Base-by-base conservation (phyloP, 1,140 invertebrate genomes). In the Meloidogyne floridensis region DNA sequence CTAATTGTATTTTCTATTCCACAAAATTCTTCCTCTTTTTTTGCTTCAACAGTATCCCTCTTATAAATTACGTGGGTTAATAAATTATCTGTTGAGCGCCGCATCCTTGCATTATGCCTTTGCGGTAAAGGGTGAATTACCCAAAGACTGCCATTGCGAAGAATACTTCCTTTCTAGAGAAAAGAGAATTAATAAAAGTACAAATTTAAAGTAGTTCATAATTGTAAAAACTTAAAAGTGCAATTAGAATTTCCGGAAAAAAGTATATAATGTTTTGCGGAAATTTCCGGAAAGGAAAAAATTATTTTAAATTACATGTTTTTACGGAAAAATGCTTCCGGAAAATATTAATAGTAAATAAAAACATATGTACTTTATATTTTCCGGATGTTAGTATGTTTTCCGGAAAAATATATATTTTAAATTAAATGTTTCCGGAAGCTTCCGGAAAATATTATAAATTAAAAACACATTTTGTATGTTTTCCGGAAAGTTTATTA, bases 71-170 rank as follows among this genome's bases (percentile, higher is more conserved):
- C 82, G 72, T 89, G 88, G 70, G 86, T 87, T 10, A 73, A 78
- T 42, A 84, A 85, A n/a, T 54, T 20, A 51, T 51, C 77, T 18
- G 87, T 72, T 11, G 87, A 85, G 0, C 88, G 74, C 56, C 77
- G 77, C 69, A 71, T 72, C 54, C 88, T 59, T 56, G 77, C 77
- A 18, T 79, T 80, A 80, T 89, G 89, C 15, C 77, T 70, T 59
- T 90, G 88, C 1, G 89, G 88, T 15, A 90, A 84, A 2, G 88
- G 88, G 75, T 89, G 88, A 32, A 89, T 83, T 6, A 89, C 89
- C 65, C 85, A 84, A 32, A 87, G 83, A 9, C 83, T 84, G 20
- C 85, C 80, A 13, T 81, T 73, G 13, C 82, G 82, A 20, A 89
- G 78, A 56, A 89, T 88, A 51, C 84, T 90, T 74, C 89, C 89